Conservation (phyloP, 2,888 invertebrate species). For the Cephus spinipes region DNA sequence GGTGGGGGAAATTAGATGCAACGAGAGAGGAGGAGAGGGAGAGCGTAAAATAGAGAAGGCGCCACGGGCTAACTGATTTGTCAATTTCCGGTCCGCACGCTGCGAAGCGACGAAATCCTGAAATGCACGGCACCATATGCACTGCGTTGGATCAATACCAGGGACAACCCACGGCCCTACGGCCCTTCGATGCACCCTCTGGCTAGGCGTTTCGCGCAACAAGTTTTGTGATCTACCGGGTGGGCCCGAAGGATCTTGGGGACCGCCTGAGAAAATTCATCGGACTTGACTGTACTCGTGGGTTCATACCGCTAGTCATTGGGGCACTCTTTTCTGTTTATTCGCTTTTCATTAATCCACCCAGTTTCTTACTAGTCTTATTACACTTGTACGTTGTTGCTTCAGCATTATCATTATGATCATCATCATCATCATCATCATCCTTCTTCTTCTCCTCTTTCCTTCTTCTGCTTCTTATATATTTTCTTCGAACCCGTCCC, state of each 20-base stretch:
- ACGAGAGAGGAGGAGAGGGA: background rate
- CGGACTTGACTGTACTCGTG: background rate
- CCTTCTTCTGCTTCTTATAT: background rate
- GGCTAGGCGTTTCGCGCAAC: constrained; percentile 39
- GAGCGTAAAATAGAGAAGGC: background rate
- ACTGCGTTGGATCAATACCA: constrained; percentile 44
- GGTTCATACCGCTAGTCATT: background rate
- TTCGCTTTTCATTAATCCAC: background rate
- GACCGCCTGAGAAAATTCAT: background rate
- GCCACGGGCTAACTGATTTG: background rate
- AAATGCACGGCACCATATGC: constrained; percentile 27
- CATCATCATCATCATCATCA: background rate
- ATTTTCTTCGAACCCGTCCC: background rate
- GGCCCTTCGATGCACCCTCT: constrained; percentile 34
- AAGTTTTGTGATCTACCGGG: constrained; percentile 33
- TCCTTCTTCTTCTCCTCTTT: background rate
- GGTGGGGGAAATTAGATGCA: background rate
- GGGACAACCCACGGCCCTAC: constrained; percentile 21
- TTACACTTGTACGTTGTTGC: constrained; percentile 13
- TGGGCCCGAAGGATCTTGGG: background rate
- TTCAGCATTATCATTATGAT: constrained; percentile 18
- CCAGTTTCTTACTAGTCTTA: background rate
- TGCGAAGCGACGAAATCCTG: background rate
- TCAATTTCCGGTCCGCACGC: constrained; percentile 16
- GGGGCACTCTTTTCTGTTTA: background rate